Conservation (phyloP, 2,113 vertebrate genomes). For the Callaeas wilsoni region DNA sequence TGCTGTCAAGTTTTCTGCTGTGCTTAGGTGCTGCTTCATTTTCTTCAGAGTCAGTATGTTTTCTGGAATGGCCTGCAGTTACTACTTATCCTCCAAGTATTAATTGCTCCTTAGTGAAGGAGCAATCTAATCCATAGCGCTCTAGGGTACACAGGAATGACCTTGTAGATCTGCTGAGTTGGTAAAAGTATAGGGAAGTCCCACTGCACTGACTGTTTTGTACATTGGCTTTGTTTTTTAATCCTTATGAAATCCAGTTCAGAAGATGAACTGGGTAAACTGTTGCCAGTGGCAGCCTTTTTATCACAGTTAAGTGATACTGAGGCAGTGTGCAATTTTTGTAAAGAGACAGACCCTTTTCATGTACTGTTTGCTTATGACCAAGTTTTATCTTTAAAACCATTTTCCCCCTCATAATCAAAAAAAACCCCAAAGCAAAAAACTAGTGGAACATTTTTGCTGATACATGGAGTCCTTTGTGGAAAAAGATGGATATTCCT, state of each 20-base stretch:
- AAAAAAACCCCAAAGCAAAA: not conserved
- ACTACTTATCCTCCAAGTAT: not conserved
- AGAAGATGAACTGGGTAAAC: not conserved
- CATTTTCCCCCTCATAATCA: not conserved
- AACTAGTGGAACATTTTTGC: not conserved
- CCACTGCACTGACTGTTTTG: not conserved
- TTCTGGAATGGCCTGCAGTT: not conserved
- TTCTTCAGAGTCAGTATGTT: not conserved
- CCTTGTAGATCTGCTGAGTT: not conserved
- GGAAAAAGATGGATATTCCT: not conserved
- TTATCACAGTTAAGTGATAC: not conserved
- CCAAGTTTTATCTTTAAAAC: not conserved
- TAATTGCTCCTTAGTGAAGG: not conserved
- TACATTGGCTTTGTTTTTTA: not conserved
- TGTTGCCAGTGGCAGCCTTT: not conserved
- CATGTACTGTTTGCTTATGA: not conserved
- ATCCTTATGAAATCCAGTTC: not conserved
- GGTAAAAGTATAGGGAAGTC: not conserved
- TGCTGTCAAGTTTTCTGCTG: not conserved
- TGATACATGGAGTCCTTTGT: not conserved
- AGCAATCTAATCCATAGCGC: not conserved
- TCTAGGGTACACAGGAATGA: not conserved
- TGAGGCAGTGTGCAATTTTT: not conserved
- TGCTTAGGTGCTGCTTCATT: not conserved
- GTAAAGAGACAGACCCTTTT: not conserved